A percentile compares a stretch with the other conserved stretches of the same genome.
Evolutionary conservation across 2,797 vertebrate species (phyloP).

Genomic region (Coregonus ussuriensis): DNA sequence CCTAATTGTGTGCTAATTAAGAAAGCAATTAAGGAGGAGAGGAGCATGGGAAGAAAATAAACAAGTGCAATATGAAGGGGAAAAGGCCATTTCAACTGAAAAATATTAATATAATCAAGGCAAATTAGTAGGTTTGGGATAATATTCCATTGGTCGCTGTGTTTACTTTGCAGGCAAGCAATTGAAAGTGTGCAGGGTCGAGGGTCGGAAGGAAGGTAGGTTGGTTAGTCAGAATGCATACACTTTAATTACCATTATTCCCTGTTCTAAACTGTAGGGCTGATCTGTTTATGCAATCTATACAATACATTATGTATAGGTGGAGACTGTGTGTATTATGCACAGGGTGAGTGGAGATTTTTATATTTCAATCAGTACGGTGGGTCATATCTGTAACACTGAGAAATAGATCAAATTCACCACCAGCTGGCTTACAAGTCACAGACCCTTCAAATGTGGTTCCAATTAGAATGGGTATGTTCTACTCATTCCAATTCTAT

Average conservation of each 20-base stretch:
- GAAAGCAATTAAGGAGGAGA: slow-evolving; percentile 58
- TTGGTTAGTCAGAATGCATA: slow-evolving; percentile 1
- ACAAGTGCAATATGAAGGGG: slow-evolving; percentile 76
- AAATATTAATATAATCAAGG: slow-evolving; percentile 82
- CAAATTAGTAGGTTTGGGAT: slow-evolving; percentile 76
- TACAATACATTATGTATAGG: slow-evolving; percentile 23
- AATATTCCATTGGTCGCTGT: slow-evolving; percentile 71
- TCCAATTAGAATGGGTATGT: slow-evolving; percentile 2
- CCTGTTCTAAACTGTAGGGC: not conserved
- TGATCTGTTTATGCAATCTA: slow-evolving; percentile 20
- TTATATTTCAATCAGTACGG: not conserved
- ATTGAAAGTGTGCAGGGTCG: slow-evolving; percentile 47
- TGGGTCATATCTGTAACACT: not conserved
- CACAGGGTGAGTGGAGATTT: slow-evolving; percentile 20
- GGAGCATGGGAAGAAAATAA: slow-evolving; percentile 61
- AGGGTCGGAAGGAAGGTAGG: slow-evolving; percentile 25
- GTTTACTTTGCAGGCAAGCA: slow-evolving; percentile 65
- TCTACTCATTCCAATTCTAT: slow-evolving; percentile 25
- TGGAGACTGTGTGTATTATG: slow-evolving; percentile 9
- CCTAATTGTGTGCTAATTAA: slow-evolving; percentile 75
- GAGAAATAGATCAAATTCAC: not conserved
- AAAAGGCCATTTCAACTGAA: slow-evolving; percentile 76
- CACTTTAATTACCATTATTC: slow-evolving; percentile 16
- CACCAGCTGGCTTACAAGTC: not conserved
- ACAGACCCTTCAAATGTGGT: slow-evolving; percentile 11